phyloP scores from a whole-genome alignment of 35 echinoderm and acorn worm species.

The Heliocidaris erythrogramma region DNA sequence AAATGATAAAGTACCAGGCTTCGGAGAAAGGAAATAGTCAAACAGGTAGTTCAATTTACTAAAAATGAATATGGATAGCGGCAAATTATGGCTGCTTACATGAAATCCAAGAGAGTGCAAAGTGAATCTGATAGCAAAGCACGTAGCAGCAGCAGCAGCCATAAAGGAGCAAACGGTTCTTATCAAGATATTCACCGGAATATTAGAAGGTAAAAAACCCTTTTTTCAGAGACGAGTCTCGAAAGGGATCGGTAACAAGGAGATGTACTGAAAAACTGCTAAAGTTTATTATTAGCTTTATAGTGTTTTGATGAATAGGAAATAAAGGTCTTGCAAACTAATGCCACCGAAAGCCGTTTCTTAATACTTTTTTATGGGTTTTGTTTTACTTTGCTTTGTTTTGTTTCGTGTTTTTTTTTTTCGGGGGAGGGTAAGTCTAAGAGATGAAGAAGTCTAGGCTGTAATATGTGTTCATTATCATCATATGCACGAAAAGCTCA shows the following conservation, averaged over 20 bases:
- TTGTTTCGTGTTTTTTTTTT: too few relatives aligned
- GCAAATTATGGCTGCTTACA: not conserved
- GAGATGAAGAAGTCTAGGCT: too few relatives aligned
- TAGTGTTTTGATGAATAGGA: not conserved
- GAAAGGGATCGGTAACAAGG: too few relatives aligned
- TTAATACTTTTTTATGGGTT: too few relatives aligned
- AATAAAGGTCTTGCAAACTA: too few relatives aligned
- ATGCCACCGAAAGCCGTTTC: too few relatives aligned
- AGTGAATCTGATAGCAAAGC: not conserved
- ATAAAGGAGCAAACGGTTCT: not conserved
- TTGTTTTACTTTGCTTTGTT: too few relatives aligned
- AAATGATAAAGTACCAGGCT: not conserved
- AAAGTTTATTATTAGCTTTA: not conserved
- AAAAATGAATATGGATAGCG: not conserved
- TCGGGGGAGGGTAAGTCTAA: too few relatives aligned
- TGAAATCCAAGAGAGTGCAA: not conserved
- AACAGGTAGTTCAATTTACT: not conserved
- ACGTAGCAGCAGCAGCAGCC: not conserved
- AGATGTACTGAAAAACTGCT: not conserved
- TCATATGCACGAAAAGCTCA: too few relatives aligned
- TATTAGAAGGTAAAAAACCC: not conserved
- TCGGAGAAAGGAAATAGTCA: not conserved
- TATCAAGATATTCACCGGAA: not conserved
- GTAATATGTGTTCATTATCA: too few relatives aligned
- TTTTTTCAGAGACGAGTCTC: not conserved